Conservation (phyloP, 1,140 invertebrate species). For the Araneus ventricosus region DNA sequence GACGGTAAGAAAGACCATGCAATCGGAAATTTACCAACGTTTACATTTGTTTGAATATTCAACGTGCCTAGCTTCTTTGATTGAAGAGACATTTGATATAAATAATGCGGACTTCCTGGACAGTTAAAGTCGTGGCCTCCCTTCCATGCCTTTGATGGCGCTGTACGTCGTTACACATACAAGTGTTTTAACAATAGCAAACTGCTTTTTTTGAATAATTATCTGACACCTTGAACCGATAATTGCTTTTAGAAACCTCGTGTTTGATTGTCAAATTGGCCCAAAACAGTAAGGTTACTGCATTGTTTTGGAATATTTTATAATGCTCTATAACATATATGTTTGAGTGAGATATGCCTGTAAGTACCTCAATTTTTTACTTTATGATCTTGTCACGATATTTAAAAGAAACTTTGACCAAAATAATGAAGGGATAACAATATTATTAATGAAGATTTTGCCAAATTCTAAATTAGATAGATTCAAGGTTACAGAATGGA, state of each 20-base stretch:
- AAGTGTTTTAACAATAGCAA: not conserved
- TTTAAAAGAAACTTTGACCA: no score
- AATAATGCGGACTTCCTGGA: slow-evolving; percentile 25
- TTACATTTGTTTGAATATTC: slow-evolving; percentile 42
- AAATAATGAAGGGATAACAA: no score
- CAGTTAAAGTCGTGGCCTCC: not conserved
- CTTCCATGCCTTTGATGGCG: not conserved
- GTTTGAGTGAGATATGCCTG: no score
- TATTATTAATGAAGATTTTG: no score
- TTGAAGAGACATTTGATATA: slow-evolving; percentile 46
- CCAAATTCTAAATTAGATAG: no score
- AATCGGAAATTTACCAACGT: not conserved
- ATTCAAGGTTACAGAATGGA: no score
- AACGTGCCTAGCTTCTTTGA: slow-evolving; percentile 21
- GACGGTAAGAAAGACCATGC: not conserved
- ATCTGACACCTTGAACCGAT: not conserved
- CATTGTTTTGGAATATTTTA: not conserved
- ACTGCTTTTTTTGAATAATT: not conserved
- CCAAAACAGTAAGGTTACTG: not conserved
- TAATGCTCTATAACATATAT: no score
- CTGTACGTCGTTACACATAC: not conserved
- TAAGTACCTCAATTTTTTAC: no score
- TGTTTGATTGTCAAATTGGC: not conserved
- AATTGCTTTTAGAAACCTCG: not conserved
- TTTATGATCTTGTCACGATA: no score